Base-by-base conservation (phyloP, 92 coral and sea anemone genomes). In the Bergia sp. region DNA sequence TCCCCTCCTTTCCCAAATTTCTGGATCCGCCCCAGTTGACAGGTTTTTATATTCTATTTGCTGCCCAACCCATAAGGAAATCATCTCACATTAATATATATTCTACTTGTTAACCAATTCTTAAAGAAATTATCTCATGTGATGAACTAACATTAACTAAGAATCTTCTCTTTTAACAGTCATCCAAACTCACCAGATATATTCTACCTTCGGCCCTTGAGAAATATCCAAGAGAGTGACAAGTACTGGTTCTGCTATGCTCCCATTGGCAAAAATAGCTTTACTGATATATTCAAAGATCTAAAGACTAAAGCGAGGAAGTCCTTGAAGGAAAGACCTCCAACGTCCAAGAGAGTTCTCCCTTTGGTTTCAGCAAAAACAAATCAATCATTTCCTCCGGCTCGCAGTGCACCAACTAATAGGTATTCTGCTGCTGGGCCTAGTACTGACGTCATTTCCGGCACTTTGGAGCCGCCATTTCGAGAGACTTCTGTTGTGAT, bases 211-310 rank as follows among this genome's bases (percentile, higher is more conserved):
- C 80, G 80, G 45, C 80, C 80, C 80, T 76, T 76, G 80, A 76
- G 80, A 41, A 76, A 41, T 18, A 13, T 76, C 80, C 80, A 15
- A 1, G 49, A 76, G 43, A 41, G 29, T 1, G 49, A 76, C 50
- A 42, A 76, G 80, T 76, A 42, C 10, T 76, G 80, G 80, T 76
- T 76, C 80, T 76, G 80, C 80, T 76, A 76, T 41, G 80, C 80
- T 40, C 80, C 80, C 23, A 76, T 76, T 41, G 80, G 80, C 23
- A 76, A 76, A 44, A 76, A 76, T 76, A 76, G 80, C 36, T 76
- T 76, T 76, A 23, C 80, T 16, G 80, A 76, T 76, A 76, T 76
- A 21, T 76, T 76, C 80, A 76, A 76, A 41, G 80, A 16, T 76
- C 80, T 76, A 41, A 76, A 76, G 80, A 76, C 80, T 16, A 76